phyloP scores from a whole-genome alignment of 2,797 vertebrate species.

The Lerista edwardsae region DNA sequence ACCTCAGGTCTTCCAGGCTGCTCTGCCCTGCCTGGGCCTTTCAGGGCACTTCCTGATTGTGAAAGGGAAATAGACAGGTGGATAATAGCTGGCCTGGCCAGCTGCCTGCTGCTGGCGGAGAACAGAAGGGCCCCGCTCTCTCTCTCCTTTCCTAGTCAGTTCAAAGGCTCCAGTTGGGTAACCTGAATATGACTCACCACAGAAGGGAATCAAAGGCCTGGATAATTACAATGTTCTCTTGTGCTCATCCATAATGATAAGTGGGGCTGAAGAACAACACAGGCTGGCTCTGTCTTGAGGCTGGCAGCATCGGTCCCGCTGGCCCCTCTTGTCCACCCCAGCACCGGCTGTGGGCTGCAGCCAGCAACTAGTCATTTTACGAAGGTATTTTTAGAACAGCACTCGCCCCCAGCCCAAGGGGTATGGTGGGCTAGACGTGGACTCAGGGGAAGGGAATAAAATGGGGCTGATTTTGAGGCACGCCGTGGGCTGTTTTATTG shows the following conservation, averaged over 20 bases:
- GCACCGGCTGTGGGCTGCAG: neutral
- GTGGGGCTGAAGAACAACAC: neutral
- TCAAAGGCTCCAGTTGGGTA: slow-evolving; percentile 61
- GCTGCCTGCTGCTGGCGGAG: neutral
- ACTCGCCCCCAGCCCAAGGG: neutral
- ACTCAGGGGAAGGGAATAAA: neutral
- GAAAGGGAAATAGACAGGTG: neutral
- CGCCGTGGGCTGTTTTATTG: too few species aligned
- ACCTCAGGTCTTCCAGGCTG: neutral
- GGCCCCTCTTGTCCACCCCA: neutral
- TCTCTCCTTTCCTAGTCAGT: slow-evolving; percentile 33
- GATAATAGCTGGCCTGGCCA: neutral
- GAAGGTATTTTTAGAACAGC: neutral
- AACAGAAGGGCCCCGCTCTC: too few species aligned
- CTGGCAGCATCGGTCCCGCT: neutral
- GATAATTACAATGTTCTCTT: slow-evolving; percentile 6
- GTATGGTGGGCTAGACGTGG: neutral
- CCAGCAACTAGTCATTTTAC: neutral
- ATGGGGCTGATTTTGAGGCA: neutral
- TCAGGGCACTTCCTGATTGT: neutral
- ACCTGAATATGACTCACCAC: neutral
- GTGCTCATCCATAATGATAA: slow-evolving; percentile 7
- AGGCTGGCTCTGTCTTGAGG: neutral
- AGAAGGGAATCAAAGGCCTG: slow-evolving; percentile 2
- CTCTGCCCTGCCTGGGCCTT: neutral